phyloP scores from a whole-genome alignment of 2,888 invertebrate genomes.

The Aspidiotus destructor region DNA sequence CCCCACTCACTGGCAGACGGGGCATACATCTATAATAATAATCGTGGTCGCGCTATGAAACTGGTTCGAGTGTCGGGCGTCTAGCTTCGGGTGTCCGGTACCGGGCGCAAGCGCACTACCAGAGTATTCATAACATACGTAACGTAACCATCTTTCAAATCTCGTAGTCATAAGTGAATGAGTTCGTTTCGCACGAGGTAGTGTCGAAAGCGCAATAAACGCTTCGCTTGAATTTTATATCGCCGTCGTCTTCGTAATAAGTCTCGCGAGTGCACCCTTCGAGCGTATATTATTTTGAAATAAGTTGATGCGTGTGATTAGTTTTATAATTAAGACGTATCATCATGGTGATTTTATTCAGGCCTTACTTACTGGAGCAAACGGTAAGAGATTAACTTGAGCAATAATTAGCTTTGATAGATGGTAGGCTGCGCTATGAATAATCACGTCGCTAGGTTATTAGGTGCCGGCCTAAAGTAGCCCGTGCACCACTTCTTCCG shows the following conservation, averaged over 20 bases:
- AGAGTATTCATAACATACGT: no score
- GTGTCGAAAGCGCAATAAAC: not conserved
- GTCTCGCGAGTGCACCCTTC: constrained; percentile 4
- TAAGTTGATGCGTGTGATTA: not conserved
- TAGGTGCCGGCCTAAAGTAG: no score
- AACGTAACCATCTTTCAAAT: no score
- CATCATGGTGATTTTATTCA: constrained; percentile 25
- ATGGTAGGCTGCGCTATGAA: no score
- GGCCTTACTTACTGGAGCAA: constrained; percentile 28
- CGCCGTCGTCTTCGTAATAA: not conserved
- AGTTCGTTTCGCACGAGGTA: constrained; percentile 5
- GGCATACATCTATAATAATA: not conserved
- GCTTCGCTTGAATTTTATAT: not conserved
- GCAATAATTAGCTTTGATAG: no score
- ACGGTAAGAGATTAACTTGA: constrained; percentile 9
- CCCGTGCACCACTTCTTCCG: no score
- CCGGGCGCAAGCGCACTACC: no score
- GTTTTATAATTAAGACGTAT: not conserved
- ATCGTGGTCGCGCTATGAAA: no score
- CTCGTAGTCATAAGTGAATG: constrained; percentile 5
- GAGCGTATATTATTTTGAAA: not conserved
- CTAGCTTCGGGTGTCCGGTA: no score
- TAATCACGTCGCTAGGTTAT: no score
- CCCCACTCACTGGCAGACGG: not conserved
- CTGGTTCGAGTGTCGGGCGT: no score